Base-by-base conservation (phyloP, 1,140 invertebrate species). In the Calliopsis andreniformis region DNA sequence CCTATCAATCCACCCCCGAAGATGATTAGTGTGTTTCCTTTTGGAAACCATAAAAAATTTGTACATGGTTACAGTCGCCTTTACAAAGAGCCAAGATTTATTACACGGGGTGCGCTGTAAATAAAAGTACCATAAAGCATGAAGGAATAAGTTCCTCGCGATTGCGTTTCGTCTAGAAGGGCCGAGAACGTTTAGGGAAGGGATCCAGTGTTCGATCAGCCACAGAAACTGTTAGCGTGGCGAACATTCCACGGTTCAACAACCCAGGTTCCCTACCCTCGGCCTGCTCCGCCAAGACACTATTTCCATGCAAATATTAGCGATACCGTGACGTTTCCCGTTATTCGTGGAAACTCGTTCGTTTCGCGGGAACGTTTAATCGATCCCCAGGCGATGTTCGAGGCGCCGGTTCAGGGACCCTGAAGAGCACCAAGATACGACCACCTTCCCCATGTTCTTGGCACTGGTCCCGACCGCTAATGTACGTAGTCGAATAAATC, bases 401-500 rank as follows among this genome's bases (percentile, higher is more conserved):
- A 18, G 10, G 14, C n/a, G 25, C n/a, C 18, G 4, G 35, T 1
- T 0, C 4, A 18, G 23, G 28, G 32, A 64, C 42, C 43, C 7
- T 14, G 45, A 20, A 6, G n/a, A 47, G n/a, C 12, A 49, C 30
- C 20, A 2, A n/a, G 20, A 5, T 1, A 49, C 28, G n/a, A 20
- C 42, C 25, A 47, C n/a, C 20, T 56, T 14, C 8, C 10, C 23
- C 30, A 16, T 49, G 42, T 20, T 35, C 23, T 49, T 71, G 56
- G 56, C 68, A 28, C 8, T 0, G 3, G 10, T 43, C 68, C 68
- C 42, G 30, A 51, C 18, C 39, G 16, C n/a, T 6, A 45, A 32
- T 76, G 25, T 59, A 43, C 62, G 23, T 20, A 43, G 53, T 2
- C 43, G 45, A 69, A 76, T 58, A 68, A 69, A 76, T 67, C 30